A percentile compares a stretch with the other conserved stretches of the same genome.
Evolutionary conservation across 2,888 invertebrate genomes (phyloP).

Genomic region (Branchinecta sandiegonensis): DNA sequence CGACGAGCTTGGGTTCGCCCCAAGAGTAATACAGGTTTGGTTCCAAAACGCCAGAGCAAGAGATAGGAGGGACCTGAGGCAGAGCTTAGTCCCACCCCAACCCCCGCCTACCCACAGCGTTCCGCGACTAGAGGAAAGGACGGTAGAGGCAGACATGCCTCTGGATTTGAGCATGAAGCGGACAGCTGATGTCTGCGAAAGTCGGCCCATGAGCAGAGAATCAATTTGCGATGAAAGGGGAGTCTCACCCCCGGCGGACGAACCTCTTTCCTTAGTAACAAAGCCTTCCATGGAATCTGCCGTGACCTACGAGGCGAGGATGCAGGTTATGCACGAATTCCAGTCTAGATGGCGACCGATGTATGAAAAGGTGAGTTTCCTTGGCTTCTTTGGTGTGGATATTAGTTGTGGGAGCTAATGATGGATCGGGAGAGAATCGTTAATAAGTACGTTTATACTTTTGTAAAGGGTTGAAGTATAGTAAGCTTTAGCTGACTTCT

Average conservation of each 20-base stretch:
- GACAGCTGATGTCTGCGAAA: conserved; percentile 29
- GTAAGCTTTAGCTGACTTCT: no score
- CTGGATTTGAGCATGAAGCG: conserved; percentile 79
- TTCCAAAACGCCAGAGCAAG: conserved; percentile 89
- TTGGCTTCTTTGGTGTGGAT: no score
- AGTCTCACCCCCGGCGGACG: conserved; percentile 39
- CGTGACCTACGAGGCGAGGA: no score
- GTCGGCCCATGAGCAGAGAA: background rate
- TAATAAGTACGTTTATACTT: no score
- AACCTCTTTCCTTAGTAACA: conserved; percentile 41
- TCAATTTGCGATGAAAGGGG: background rate
- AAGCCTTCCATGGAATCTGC: conserved; percentile 49
- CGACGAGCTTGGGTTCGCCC: conserved; percentile 46
- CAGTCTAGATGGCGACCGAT: no score
- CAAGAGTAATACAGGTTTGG: conserved; percentile 56
- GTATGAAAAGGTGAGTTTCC: no score
- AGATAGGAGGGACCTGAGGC: conserved; percentile 54
- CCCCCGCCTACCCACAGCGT: conserved; percentile 28
- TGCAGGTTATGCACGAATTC: no score
- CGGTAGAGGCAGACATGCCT: conserved; percentile 50
- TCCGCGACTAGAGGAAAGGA: conserved; percentile 22
- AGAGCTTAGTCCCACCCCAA: conserved; percentile 38
- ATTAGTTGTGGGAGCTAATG: no score
- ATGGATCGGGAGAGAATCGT: no score
- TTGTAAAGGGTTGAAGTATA: no score